Conservation (phyloP, 2,113 vertebrate species). For the Aegypius monachus region DNA sequence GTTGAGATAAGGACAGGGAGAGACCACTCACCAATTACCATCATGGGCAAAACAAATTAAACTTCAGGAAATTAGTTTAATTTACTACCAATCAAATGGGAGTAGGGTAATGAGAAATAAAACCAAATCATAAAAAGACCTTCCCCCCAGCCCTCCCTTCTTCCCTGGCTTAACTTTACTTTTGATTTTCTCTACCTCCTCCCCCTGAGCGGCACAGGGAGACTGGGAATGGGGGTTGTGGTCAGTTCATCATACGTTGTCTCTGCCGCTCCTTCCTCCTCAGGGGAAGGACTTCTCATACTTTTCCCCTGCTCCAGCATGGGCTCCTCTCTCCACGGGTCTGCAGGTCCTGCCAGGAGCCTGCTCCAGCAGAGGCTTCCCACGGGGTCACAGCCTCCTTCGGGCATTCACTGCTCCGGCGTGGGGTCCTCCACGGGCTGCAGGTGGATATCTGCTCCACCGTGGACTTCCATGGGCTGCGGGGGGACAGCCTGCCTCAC, state of each 20-base stretch:
- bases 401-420: not conserved
- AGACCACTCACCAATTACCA: not conserved
- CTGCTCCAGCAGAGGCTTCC: not conserved
- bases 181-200: not conserved
- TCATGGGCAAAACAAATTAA: not conserved
- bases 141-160: not conserved
- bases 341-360: not conserved
- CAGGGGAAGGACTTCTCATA: not conserved
- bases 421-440: not conserved
- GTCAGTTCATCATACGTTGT: not conserved
- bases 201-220: no score
- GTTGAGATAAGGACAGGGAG: not conserved
- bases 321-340: not conserved
- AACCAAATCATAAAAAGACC: not conserved
- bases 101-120: not conserved
- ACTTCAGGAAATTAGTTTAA: not conserved
- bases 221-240: not conserved
- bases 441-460: not conserved
- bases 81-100: not conserved
- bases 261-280: not conserved
- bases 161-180: not conserved
- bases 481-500: no score
- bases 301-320: not conserved
- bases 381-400: no score
- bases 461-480: not conserved